A percentile compares a stretch with the other conserved stretches of the same genome.
Evolutionary conservation across 2,888 invertebrate species (phyloP).

Genomic region (Tipula helvola): DNA sequence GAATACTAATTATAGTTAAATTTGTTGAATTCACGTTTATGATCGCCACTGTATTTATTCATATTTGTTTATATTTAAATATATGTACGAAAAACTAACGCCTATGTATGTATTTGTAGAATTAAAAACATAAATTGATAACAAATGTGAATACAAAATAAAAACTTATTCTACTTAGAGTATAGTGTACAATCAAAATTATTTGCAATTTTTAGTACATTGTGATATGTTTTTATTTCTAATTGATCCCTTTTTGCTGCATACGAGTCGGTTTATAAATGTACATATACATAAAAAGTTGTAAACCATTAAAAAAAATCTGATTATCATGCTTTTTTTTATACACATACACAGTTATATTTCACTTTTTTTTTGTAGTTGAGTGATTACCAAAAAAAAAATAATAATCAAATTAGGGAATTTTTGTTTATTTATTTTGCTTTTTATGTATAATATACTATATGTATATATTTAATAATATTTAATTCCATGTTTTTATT

Average conservation of each 20-base stretch:
- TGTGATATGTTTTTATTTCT: not conserved
- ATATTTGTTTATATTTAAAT: not conserved
- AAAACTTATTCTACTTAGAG: not conserved
- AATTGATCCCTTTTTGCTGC: not conserved
- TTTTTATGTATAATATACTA: not conserved
- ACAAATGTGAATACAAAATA: not conserved
- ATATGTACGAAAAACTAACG: not conserved
- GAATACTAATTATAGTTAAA: not conserved
- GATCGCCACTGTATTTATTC: not conserved
- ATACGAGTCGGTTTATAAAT: not conserved
- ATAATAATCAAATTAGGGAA: not conserved
- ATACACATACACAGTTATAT: not conserved
- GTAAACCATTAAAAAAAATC: not conserved
- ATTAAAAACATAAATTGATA: not conserved
- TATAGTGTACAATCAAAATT: not conserved
- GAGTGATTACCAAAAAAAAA: not conserved
- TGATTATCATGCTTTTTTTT: not conserved
- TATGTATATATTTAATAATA: not conserved
- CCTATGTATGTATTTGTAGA: not conserved
- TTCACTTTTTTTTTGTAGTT: not conserved
- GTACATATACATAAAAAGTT: not conserved
- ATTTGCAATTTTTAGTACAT: not conserved
- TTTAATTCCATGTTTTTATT: not conserved
- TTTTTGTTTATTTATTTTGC: not conserved
- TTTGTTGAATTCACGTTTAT: not conserved